Base-by-base conservation (phyloP, 2,797 vertebrate genomes). In the Leuciscus waleckii region DNA sequence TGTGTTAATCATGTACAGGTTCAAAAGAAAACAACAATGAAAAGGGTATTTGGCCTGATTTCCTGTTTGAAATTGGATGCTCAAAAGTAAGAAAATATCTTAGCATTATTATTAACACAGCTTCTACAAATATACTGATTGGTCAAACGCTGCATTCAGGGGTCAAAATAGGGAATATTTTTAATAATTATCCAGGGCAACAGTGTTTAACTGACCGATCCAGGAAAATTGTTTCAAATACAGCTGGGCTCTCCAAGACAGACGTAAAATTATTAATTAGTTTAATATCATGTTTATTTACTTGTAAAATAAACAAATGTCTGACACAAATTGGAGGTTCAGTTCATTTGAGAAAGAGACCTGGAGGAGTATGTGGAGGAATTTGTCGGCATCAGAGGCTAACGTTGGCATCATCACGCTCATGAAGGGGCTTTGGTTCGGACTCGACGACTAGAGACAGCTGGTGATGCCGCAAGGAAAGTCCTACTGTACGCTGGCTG, bases 1-100 rank as follows among this genome's bases (percentile, higher is more conserved):
- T 49, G 67, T 21, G 35, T 85, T 26, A 49, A 80, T 82, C 7
- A 19, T 63, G 70, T 37, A 75, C 58, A 75, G 70, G 58, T 75
- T 65, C 26, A 35, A 74, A 29, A 73, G 70, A 37, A 73, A 74
- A 46, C 21, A 73, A 73, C 37, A 6, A 61, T 58, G 51, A 70
- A 56, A 70, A 41, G 21, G 14, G 9, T 43, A 19, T 70, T 29
- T 13, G 21, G 46, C 21, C 65, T 11, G 46, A 26, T 41, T 71
- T 73, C 7, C 68, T 43, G n/a, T 73, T 82, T 65, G 6, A 65
- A 65, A 65, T 32, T 7, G 26, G 3, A 17, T 65, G 26, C 14
- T 29, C 13, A 58, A 61, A 41, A 43, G 13, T 16, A 61, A n/a
- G 51, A 16, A 17, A 3, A 39, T 16, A 39, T n/a, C 11, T 69